These are phyloP conservation scores for Tolmerus cingulatus DNA, from an alignment of 2,888 invertebrate species.

Conservation along the genomic window DNA sequence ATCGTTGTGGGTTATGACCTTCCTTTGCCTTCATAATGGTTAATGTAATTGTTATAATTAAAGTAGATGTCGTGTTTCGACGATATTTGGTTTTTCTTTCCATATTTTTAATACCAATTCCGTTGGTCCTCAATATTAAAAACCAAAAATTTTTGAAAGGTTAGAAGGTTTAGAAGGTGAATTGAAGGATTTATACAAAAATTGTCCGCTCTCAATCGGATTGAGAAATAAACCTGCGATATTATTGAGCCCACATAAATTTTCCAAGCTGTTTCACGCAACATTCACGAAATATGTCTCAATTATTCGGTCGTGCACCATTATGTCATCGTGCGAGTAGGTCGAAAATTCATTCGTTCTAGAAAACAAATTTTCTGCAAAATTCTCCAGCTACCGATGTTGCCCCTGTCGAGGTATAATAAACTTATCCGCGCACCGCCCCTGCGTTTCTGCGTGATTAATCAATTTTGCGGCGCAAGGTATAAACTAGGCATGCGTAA, in stretches of 20 bases:
- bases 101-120: neutral
- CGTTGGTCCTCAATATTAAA: neutral
- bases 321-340: constrained; percentile 6
- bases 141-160: neutral
- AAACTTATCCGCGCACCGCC: neutral
- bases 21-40: neutral
- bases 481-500: constrained; percentile 19
- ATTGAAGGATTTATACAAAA: neutral
- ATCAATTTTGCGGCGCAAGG: neutral
- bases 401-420: neutral
- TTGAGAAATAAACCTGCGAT: neutral
- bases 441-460: constrained; percentile 11
- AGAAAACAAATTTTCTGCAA: constrained; percentile 21
- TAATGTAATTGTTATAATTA: neutral
- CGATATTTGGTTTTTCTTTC: neutral
- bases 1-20: too few relatives aligned
- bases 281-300: neutral
- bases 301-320: neutral
- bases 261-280: neutral
- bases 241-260: neutral
- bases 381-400: constrained; percentile 27
- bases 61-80: neutral
- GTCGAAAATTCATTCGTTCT: neutral
- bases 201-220: neutral
- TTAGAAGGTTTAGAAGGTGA: neutral